These are phyloP conservation scores for Rutilus rutilus DNA, from an alignment of 2,113 vertebrate genomes.

Conservation along the genomic window DNA sequence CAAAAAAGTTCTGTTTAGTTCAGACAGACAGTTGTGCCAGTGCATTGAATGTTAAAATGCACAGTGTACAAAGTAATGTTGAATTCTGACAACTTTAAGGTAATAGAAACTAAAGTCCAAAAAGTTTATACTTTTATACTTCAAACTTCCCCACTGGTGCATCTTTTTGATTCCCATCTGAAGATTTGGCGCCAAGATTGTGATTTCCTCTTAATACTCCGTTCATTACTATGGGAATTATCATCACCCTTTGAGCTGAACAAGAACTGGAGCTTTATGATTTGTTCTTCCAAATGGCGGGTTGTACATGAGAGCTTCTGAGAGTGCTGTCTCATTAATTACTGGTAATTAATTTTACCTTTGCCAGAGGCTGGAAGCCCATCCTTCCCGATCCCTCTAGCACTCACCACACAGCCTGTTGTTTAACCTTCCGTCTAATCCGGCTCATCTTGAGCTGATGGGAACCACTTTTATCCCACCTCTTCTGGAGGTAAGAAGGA, in stretches of 20 bases:
- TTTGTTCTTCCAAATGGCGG: slow-evolving; percentile 42
- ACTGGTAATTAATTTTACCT: slow-evolving; percentile 82
- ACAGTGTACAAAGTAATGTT: slow-evolving; percentile 3
- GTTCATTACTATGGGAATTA: slow-evolving; percentile 42
- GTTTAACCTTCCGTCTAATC: slow-evolving; percentile 86
- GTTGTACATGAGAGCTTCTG: slow-evolving; percentile 66
- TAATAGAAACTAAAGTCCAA: slow-evolving; percentile 27
- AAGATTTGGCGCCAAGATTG: slow-evolving; percentile 21
- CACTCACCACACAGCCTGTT: slow-evolving; percentile 78
- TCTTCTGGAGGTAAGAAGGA: slow-evolving; percentile 87
- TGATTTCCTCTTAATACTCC: slow-evolving; percentile 48
- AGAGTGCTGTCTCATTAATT: slow-evolving; percentile 78
- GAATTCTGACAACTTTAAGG: slow-evolving; percentile 17
- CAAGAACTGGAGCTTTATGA: slow-evolving; percentile 40
- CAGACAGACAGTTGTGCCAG: not conserved
- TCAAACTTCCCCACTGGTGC: not conserved
- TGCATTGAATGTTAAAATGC: slow-evolving; percentile 3
- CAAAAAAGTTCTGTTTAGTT: slow-evolving; percentile 35
- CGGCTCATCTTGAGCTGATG: slow-evolving; percentile 88
- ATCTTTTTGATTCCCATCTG: not conserved
- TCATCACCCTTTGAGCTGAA: slow-evolving; percentile 43
- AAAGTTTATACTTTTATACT: too few species aligned
- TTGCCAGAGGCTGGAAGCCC: slow-evolving; percentile 74
- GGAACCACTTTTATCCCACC: slow-evolving; percentile 87
- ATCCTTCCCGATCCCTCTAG: slow-evolving; percentile 27